Conservation (phyloP, 2,888 invertebrate genomes). For the Uloborus plumipes region DNA sequence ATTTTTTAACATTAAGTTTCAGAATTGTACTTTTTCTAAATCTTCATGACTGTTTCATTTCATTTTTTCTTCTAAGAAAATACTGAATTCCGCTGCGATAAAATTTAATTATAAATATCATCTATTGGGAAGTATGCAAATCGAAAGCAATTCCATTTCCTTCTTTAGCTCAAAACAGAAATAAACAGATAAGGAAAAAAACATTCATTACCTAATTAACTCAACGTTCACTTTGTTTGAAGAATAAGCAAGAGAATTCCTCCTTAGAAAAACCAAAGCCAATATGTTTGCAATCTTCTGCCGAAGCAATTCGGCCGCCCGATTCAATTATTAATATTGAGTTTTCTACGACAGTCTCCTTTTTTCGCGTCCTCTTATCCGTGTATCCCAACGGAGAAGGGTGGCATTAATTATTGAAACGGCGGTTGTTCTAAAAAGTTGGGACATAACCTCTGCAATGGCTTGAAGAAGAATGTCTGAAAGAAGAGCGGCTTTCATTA, state of each 20-base stretch:
- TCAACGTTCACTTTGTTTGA: constrained; percentile 38
- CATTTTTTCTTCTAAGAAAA: no score
- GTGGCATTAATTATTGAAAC: constrained; percentile 56
- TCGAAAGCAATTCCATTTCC: neutral
- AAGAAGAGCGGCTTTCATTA: no score
- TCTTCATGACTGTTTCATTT: no score
- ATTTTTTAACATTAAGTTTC: no score
- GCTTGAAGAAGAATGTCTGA: no score
- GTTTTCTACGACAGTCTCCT: constrained; percentile 29
- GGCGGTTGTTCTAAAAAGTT: constrained; percentile 1
- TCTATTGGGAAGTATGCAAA: neutral
- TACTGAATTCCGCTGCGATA: no score
- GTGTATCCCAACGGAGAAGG: constrained; percentile 3
- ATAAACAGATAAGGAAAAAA: neutral
- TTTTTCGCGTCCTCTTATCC: constrained; percentile 32
- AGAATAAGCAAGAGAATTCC: constrained; percentile 3
- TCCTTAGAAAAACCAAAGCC: neutral
- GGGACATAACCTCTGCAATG: no score
- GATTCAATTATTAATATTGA: constrained; percentile 63
- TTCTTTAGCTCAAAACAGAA: neutral
- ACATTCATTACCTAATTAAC: constrained; percentile 47
- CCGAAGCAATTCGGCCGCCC: neutral
- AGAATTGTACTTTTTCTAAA: no score
- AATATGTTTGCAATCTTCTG: neutral
- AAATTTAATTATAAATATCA: no score